Percentiles rank a stretch among this genome's conserved stretches.
Evolutionary conservation across 2,888 invertebrate species (phyloP).

Genomic region (Caradrina clavipalpis): DNA sequence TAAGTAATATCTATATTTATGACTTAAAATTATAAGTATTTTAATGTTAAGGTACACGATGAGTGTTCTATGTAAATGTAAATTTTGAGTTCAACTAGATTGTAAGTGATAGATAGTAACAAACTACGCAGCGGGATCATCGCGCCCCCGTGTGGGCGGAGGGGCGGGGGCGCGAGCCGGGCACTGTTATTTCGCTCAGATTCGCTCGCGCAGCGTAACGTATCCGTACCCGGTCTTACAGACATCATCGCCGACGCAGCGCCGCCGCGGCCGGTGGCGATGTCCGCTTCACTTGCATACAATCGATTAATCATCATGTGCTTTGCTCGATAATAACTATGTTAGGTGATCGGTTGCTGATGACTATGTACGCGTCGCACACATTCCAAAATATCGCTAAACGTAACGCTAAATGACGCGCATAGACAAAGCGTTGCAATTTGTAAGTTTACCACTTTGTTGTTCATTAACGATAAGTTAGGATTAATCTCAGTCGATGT

Average conservation of each 20-base stretch:
- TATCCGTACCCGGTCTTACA: conserved; percentile 59
- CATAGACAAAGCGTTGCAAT: conserved; percentile 81
- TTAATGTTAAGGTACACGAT: conserved; percentile 83
- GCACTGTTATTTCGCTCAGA: conserved; percentile 86
- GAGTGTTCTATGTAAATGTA: conserved; percentile 88
- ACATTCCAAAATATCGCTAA: conserved; percentile 89
- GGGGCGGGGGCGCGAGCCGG: conserved; percentile 62
- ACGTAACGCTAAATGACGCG: conserved; percentile 82
- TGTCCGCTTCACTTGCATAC: conserved; percentile 56
- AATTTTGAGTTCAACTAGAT: conserved; percentile 86
- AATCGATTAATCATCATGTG: conserved; percentile 63
- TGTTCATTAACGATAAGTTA: conserved; percentile 91
- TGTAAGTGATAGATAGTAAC: conserved; percentile 75
- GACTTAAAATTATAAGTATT: conserved; percentile 86
- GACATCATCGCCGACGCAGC: conserved; percentile 40
- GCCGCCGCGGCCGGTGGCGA: conserved; percentile 38
- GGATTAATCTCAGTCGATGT: conserved; percentile 89
- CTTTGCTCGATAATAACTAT: conserved; percentile 67
- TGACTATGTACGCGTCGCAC: conserved; percentile 82
- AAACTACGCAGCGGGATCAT: conserved; percentile 66
- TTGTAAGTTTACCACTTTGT: conserved; percentile 90
- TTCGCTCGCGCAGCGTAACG: conserved; percentile 78
- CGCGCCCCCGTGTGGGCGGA: conserved; percentile 41
- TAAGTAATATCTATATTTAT: conserved; percentile 89
- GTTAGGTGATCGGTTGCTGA: conserved; percentile 68